These are phyloP conservation scores for Antitype chi DNA, from an alignment of 2,888 invertebrate genomes.

Conservation along the genomic window DNA sequence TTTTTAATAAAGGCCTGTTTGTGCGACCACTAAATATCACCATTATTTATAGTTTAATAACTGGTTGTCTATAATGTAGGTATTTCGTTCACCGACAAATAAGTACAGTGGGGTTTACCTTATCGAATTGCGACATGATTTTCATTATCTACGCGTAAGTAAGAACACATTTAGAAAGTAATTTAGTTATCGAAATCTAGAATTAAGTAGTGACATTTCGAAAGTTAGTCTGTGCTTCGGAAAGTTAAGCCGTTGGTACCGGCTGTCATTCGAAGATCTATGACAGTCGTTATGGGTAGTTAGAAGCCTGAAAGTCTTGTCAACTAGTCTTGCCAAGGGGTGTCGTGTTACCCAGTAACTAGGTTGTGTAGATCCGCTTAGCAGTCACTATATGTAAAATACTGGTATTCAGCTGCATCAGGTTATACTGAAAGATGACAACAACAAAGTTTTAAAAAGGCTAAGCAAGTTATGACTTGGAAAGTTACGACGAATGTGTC, in stretches of 20 bases:
- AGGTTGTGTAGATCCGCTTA: not conserved
- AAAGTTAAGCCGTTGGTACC: too few species aligned
- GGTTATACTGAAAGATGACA: not conserved
- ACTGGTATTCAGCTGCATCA: not conserved
- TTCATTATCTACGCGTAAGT: too few species aligned
- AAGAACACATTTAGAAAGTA: too few species aligned
- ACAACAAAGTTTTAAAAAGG: not conserved
- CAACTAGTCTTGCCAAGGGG: not conserved
- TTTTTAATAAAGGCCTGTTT: not conserved
- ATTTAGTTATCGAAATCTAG: too few species aligned
- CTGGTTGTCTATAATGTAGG: not conserved
- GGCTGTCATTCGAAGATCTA: too few species aligned
- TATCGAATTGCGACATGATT: too few species aligned
- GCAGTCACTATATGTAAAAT: not conserved
- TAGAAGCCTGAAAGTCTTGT: not conserved
- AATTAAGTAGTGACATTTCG: too few species aligned
- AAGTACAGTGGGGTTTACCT: too few species aligned
- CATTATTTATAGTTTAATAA: not conserved
- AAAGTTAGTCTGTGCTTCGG: too few species aligned
- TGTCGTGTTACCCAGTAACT: not conserved
- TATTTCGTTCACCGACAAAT: not conserved
- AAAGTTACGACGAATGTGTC: not conserved
- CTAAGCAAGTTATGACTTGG: not conserved
- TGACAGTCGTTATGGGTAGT: too few species aligned
- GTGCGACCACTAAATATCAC: not conserved